Evolutionary conservation across 2,888 invertebrate species (phyloP), one percentile per base, ranked within the genome.

Genomic region (Apamea anceps): DNA sequence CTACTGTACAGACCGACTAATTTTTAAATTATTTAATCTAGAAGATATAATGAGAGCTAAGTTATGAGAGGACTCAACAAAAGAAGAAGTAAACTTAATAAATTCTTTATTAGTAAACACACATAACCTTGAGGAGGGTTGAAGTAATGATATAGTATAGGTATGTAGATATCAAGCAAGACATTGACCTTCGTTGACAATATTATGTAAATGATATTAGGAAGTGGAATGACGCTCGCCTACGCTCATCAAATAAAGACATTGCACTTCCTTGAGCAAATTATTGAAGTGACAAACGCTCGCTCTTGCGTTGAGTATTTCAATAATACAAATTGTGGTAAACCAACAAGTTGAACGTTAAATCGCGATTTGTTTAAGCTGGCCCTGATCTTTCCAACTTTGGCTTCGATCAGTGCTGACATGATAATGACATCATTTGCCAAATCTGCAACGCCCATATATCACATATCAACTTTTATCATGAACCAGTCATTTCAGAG

Each of bases 341-440:
- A 51, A 48, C 45, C 15, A 73, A 68, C n/a, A 15, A 70, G 54
- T 51, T 48, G 32, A 25, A 62, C n/a, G 18, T 71, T 18, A 28
- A 72, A 57, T 68, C 12, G 57, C 15, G n/a, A 67, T 73, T 78
- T 68, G 54, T 75, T 72, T 48, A 60, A 25, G 72, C 60, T 79
- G 89, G 72, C 91, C 91, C 63, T 92, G 91, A 90, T 90, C 87
- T 90, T 91, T 91, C 82, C 84, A 77, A 74, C 76, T 90, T 88
- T 77, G 86, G 86, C 70, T 75, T 76, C 60, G 66, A 72, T 81
- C 80, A 77, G 51, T 79, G 48, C 73, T 78, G 78, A 84, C 62
- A 66, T 73, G 78, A 60, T 84, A 82, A 88, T 92, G 92, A 92
- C 87, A 90, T 92, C 91, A 92, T 87, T 86, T 74, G 66, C 68